Conservation (phyloP, 2,888 invertebrate genomes). For the Cantharis lateralis region DNA sequence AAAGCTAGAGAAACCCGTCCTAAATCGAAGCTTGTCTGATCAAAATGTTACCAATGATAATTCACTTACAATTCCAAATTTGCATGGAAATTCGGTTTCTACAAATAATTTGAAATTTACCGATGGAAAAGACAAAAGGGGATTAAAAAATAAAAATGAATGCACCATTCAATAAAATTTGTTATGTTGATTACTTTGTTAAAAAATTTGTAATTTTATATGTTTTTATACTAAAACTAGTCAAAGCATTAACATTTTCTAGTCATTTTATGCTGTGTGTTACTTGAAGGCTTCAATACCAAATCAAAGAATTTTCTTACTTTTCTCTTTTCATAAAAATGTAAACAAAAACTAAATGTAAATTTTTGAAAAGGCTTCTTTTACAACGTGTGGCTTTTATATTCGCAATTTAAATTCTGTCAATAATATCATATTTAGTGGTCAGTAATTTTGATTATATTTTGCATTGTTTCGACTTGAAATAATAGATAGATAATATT, state of each 20-base stretch:
- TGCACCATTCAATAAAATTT: slow-evolving; percentile 47
- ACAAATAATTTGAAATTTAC: slow-evolving; percentile 16
- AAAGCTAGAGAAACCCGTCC: slow-evolving; percentile 16
- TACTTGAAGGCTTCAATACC: not conserved
- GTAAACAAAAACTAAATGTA: not conserved
- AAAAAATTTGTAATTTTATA: slow-evolving; percentile 10
- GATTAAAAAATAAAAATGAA: slow-evolving; percentile 46
- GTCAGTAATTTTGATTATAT: not conserved
- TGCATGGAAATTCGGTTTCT: not conserved
- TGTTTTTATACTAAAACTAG: slow-evolving; percentile 5
- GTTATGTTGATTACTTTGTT: slow-evolving; percentile 32
- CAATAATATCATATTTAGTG: not conserved
- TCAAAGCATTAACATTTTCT: slow-evolving; percentile 39
- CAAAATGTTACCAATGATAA: slow-evolving; percentile 8
- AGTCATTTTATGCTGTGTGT: slow-evolving; percentile 45
- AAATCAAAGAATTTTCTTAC: not conserved
- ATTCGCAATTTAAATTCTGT: not conserved
- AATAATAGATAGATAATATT: not conserved
- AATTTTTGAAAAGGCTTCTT: too few species aligned
- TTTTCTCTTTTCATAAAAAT: not conserved
- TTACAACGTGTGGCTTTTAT: not conserved
- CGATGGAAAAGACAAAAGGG: slow-evolving; percentile 32
- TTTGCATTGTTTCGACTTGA: not conserved
- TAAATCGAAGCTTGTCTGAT: slow-evolving; percentile 20
- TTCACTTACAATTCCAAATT: not conserved